Evolutionary conservation across 2,888 invertebrate species (phyloP), one percentile per base, ranked within the genome.

Genomic region (Drosophila borborema): DNA sequence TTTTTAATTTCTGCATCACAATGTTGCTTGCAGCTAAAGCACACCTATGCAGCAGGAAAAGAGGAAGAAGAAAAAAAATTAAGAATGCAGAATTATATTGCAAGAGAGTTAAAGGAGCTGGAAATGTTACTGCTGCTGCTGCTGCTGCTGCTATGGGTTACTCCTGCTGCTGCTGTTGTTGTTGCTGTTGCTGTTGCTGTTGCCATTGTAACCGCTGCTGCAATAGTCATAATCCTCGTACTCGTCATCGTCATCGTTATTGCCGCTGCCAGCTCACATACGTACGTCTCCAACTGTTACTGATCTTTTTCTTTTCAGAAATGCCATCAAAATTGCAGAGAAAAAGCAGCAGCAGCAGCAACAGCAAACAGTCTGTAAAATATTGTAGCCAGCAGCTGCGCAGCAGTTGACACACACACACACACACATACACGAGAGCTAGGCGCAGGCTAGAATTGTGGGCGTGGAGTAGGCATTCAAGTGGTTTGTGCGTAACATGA

Each of bases 41-140:
- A 49, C 49, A 49, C 38, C 77, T 55, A 56, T 31, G 45, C 20
- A 41, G 49, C 9, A 12, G 31, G 4, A 45, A 1, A 43, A 12
- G 12, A 12, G 5, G 38, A 4, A 38, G 38, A 5, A 38, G 14
- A 3, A 1, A 41, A 41, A 66, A 75, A 89, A 86, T 81, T 84
- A 77, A 80, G 80, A 89, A 86, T 89, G 82, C 85, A 82, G 80
- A 89, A 89, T 89, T 86, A 72, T 80, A 87, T 82, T 86, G 89
- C 85, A 86, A 80, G 74, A 46, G 46, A 43, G 18, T 18, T 43
- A 18, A 9, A 43, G 10, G 18, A 84, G 85, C 80, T 87, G 82
- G 85, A 89, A 89, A 86, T 81, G 69, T 89, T 89, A 16, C 36
- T 36, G 36, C 36, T 36, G 36, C 38, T 86, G 74, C 72, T 77